These are phyloP conservation scores for Cirrhinus molitorella DNA, from an alignment of 2,797 vertebrate genomes.

Conservation along the genomic window DNA sequence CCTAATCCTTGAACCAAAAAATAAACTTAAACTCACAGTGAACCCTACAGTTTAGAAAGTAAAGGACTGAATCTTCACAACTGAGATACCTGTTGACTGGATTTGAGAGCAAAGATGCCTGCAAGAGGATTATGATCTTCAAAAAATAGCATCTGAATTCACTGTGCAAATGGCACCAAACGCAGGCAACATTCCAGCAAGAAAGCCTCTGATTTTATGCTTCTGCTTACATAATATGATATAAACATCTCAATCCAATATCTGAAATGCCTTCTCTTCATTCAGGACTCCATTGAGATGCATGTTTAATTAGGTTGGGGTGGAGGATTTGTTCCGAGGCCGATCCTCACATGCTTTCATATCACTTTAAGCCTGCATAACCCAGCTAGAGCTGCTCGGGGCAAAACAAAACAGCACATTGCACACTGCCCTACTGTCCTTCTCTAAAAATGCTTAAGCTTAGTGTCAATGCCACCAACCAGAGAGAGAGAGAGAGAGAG, in stretches of 20 bases:
- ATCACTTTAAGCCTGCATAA: slow-evolving; percentile 16
- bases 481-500: background rate
- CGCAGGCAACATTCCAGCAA: background rate
- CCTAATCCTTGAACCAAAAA: background rate
- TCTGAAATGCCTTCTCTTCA: slow-evolving; percentile 25
- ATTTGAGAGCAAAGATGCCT: background rate
- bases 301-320: slow-evolving; percentile 13
- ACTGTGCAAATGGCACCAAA: slow-evolving; percentile 7
- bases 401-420: slow-evolving; percentile 24
- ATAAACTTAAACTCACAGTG: background rate
- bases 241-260: slow-evolving; percentile 33
- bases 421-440: slow-evolving; percentile 1
- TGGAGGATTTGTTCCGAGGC: background rate
- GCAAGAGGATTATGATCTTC: slow-evolving; percentile 6
- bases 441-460: background rate
- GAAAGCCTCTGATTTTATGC: background rate
- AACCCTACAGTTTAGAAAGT: background rate
- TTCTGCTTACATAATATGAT: background rate
- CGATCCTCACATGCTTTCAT: background rate
- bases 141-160: slow-evolving; percentile 1
- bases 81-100: background rate
- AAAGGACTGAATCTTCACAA: slow-evolving; percentile 1
- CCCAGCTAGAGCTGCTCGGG: background rate
- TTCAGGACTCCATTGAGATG: background rate
- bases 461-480: background rate